Percentiles rank a stretch among this genome's conserved stretches.
phyloP scores from a whole-genome alignment of 2,797 vertebrate genomes.

The Todus mexicanus region DNA sequence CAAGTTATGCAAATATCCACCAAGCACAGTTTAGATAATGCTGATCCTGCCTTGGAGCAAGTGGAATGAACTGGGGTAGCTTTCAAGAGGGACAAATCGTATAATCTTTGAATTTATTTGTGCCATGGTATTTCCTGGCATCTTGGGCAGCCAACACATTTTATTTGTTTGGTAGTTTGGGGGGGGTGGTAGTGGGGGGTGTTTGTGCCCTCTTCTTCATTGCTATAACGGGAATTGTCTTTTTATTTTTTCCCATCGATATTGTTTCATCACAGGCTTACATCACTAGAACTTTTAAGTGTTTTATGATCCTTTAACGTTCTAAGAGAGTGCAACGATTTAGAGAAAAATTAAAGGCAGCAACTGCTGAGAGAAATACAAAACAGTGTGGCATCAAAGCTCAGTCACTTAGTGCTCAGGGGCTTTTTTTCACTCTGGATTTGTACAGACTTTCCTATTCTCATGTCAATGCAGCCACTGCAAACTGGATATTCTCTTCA shows the following conservation, averaged over 20 bases:
- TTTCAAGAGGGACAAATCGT: not conserved
- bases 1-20: slow-evolving; percentile 35
- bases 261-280: not conserved
- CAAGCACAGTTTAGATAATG: not conserved
- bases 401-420: not conserved
- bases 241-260: not conserved
- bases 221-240: not conserved
- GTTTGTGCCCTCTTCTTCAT: not conserved
- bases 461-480: not conserved
- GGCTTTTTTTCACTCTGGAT: not conserved
- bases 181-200: too few relatives aligned
- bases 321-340: not conserved
- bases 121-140: not conserved
- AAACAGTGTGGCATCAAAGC: not conserved
- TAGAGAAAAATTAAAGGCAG: not conserved
- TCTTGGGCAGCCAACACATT: not conserved
- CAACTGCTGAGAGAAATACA: not conserved
- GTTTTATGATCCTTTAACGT: not conserved
- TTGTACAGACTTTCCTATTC: not conserved
- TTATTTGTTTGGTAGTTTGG: too few relatives aligned
- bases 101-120: not conserved
- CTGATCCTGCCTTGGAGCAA: slow-evolving; percentile 39
- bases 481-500: not conserved
- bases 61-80: not conserved
- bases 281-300: not conserved